phyloP scores from a whole-genome alignment of 2,888 invertebrate species.

The Pocota personata region DNA sequence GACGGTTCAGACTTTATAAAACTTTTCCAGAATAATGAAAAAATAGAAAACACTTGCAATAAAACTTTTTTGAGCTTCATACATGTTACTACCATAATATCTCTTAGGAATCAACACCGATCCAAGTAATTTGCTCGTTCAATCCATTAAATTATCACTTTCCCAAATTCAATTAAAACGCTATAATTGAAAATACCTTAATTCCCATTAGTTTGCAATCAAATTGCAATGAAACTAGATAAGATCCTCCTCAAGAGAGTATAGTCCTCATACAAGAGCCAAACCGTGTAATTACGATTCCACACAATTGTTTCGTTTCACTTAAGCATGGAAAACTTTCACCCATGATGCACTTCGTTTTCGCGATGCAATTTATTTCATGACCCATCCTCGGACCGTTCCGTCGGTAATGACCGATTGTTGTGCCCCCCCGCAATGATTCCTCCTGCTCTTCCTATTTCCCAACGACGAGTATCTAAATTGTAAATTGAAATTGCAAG shows the following conservation, averaged over 20 bases:
- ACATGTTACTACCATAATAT: no score
- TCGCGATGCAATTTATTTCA: slow-evolving; percentile 51
- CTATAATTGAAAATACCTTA: slow-evolving; percentile 54
- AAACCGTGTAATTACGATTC: slow-evolving; percentile 49
- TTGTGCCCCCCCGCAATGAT: background rate
- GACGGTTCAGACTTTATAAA: no score
- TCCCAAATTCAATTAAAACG: slow-evolving; percentile 53
- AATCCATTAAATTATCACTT: slow-evolving; percentile 59
- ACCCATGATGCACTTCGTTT: slow-evolving; percentile 39
- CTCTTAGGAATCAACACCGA: background rate
- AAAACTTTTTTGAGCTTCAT: no score
- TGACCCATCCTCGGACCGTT: slow-evolving; percentile 28
- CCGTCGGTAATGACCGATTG: background rate
- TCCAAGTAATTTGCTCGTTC: slow-evolving; percentile 10
- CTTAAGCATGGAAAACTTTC: slow-evolving; percentile 59
- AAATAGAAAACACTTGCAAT: no score
- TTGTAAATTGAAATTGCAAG: slow-evolving; percentile 43
- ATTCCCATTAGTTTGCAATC: slow-evolving; percentile 57
- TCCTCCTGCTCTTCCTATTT: background rate
- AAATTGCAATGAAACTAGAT: slow-evolving; percentile 53
- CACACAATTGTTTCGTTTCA: slow-evolving; percentile 46
- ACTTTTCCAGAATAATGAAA: no score
- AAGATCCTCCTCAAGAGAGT: slow-evolving; percentile 31
- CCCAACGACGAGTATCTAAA: slow-evolving; percentile 18
- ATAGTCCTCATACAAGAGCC: slow-evolving; percentile 28